Conservation (phyloP, 2,113 vertebrate species). For the Indicator maculatus region DNA sequence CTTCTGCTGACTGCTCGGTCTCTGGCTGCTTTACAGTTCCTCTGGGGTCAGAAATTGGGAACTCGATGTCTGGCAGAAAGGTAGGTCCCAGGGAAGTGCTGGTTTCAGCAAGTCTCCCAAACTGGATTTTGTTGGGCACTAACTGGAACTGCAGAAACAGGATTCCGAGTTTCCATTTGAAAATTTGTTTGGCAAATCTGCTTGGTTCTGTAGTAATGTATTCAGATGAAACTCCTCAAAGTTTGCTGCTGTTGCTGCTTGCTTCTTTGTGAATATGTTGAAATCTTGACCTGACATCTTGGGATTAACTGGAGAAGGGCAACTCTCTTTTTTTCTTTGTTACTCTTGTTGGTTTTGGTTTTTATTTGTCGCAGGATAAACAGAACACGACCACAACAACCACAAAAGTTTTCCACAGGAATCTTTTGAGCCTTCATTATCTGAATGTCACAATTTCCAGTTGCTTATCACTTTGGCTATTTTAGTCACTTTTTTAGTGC, state of each 20-base stretch:
- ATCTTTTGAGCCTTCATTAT: not conserved
- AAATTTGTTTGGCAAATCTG: not conserved
- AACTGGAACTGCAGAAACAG: not conserved
- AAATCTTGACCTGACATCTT: not conserved
- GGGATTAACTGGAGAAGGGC: not conserved
- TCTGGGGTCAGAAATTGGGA: not conserved
- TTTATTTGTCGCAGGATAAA: accelerated
- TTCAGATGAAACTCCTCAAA: not conserved
- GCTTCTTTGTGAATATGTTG: not conserved
- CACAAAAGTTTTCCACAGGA: not conserved
- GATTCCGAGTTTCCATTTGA: not conserved
- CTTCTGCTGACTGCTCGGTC: not conserved
- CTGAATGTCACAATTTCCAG: not conserved
- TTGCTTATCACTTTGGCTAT: not conserved
- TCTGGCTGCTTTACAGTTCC: not conserved
- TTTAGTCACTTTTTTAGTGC: not conserved
- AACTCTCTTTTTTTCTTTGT: not conserved
- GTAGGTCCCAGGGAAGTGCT: not conserved
- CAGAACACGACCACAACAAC: too few species aligned
- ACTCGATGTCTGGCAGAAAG: not conserved
- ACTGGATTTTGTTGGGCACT: not conserved
- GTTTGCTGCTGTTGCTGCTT: not conserved
- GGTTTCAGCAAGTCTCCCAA: not conserved
- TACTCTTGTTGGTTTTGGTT: accelerated
- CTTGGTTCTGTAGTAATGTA: not conserved